phyloP scores from a whole-genome alignment of 2,797 vertebrate species.

The Myotis findleyi region DNA sequence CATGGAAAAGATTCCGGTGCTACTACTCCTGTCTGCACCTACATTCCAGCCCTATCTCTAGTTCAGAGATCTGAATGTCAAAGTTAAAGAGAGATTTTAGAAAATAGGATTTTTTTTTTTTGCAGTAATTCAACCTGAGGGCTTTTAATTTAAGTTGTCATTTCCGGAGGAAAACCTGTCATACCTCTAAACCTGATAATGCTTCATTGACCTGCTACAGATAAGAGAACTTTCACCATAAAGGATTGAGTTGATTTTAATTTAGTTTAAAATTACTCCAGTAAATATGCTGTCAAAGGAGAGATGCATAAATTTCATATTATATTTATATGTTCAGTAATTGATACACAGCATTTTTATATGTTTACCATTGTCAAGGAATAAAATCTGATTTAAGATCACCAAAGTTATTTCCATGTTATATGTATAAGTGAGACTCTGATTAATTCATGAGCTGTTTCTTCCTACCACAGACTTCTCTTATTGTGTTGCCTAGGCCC shows the following conservation, averaged over 20 bases:
- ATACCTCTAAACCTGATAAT: constrained; percentile 21
- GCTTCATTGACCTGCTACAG: constrained; percentile 3
- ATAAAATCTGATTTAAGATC: constrained; percentile 14
- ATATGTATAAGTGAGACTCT: neutral
- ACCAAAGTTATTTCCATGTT: neutral
- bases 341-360: neutral
- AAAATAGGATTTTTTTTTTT: constrained; percentile 64
- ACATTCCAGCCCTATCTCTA: constrained; percentile 81
- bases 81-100: constrained; percentile 68
- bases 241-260: constrained; percentile 39
- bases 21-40: constrained; percentile 34
- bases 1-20: constrained; percentile 57
- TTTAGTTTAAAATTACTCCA: constrained; percentile 39
- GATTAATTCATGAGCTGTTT: constrained; percentile 42
- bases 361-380: neutral
- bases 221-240: constrained; percentile 35
- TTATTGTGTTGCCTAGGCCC: constrained; percentile 1
- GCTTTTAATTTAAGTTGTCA: constrained; percentile 70
- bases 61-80: constrained; percentile 71
- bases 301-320: neutral
- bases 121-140: constrained; percentile 60
- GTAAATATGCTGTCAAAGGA: constrained; percentile 37
- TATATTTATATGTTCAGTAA: neutral
- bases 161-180: constrained; percentile 21
- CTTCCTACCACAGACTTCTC: neutral